Evolutionary conservation across 2,113 vertebrate species (phyloP).

Genomic region (Lipotes vexillifer): DNA sequence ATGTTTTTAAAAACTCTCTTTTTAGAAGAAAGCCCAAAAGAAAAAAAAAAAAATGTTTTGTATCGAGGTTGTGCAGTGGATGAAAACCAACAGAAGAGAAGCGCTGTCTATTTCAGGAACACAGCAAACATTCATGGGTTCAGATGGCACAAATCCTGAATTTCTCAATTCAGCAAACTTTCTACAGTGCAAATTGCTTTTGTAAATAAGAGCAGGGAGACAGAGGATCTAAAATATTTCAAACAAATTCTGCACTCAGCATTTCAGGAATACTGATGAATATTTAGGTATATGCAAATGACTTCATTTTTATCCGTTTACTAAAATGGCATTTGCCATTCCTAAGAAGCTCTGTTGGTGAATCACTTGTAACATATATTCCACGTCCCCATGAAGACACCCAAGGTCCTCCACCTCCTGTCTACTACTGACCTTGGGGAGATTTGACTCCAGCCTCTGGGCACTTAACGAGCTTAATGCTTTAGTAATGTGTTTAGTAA

Average conservation of each 20-base stretch:
- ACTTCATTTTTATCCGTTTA: constrained; percentile 35
- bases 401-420: background rate
- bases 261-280: constrained; percentile 39
- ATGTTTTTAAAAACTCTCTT: background rate
- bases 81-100: background rate
- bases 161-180: constrained; percentile 9
- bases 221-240: constrained; percentile 33
- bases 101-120: background rate
- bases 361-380: background rate
- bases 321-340: constrained; percentile 18
- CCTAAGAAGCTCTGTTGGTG: background rate
- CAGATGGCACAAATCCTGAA: background rate
- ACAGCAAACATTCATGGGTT: background rate
- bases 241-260: constrained; percentile 23
- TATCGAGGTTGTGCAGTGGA: background rate
- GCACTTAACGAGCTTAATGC: background rate
- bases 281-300: constrained; percentile 59
- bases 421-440: background rate
- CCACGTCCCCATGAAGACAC: background rate
- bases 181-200: constrained; percentile 59
- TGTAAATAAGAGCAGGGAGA: constrained; percentile 37
- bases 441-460: background rate
- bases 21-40: constrained; percentile 13
- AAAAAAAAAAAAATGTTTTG: background rate
- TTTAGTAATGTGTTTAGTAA: no score